These are phyloP conservation scores for Actinopyga echinites DNA, from an alignment of 53 echinoderm and acorn worm genomes.

Conservation along the genomic window DNA sequence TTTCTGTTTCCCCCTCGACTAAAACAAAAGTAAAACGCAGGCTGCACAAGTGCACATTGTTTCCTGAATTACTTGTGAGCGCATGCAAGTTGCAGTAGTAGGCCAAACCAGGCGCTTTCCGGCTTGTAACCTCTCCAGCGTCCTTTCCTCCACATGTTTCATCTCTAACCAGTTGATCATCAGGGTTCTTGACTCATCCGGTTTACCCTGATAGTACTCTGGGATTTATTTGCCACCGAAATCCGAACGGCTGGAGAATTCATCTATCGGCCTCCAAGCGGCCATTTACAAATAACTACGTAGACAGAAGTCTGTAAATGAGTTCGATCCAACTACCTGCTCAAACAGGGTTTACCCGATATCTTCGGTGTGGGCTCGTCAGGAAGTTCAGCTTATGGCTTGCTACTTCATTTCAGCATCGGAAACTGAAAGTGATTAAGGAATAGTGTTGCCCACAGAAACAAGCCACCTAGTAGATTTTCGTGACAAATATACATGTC, in stretches of 20 bases:
- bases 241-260: conserved; percentile 4
- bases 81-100: neutral
- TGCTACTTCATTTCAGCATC: too few relatives aligned
- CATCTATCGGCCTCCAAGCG: neutral
- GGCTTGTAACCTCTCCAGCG: neutral
- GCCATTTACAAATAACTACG: too few relatives aligned
- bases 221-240: neutral
- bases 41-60: conserved; percentile 23
- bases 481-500: too few relatives aligned
- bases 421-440: too few relatives aligned
- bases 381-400: too few relatives aligned
- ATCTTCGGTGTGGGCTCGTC: too few relatives aligned
- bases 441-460: too few relatives aligned
- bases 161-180: neutral
- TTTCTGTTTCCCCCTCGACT: conserved; percentile 14
- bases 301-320: too few relatives aligned
- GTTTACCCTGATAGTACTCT: neutral
- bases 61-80: conserved; percentile 25
- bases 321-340: too few relatives aligned
- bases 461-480: too few relatives aligned
- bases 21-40: conserved; percentile 40
- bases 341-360: too few relatives aligned
- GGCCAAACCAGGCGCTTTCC: conserved; percentile 27
- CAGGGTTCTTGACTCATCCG: neutral
- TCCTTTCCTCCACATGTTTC: neutral